These are phyloP conservation scores for Dryadula phaetusa DNA, from an alignment of 2,888 invertebrate genomes.

Conservation along the genomic window DNA sequence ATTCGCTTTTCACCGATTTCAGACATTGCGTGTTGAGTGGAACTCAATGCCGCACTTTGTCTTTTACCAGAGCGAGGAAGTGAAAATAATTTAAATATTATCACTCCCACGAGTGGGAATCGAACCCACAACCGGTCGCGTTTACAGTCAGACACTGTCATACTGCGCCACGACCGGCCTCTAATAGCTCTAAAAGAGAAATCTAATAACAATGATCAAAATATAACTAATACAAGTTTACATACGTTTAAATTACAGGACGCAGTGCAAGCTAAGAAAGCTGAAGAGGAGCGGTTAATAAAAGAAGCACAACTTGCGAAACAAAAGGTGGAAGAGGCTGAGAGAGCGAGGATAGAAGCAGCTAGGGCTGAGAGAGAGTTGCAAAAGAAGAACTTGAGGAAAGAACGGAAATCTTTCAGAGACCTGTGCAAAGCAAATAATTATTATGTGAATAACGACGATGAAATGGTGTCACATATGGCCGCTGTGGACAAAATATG, in stretches of 20 bases:
- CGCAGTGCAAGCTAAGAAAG: constrained; percentile 91
- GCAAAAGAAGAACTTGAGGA: constrained; percentile 93
- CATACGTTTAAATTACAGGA: constrained; percentile 85
- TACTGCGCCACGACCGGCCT: no score
- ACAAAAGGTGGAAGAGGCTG: constrained; percentile 91
- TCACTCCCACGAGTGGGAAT: no score
- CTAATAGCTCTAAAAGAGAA: no score
- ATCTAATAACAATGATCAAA: no score
- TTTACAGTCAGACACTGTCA: no score
- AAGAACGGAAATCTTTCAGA: constrained; percentile 92
- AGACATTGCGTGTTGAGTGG: no score
- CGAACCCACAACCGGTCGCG: no score
- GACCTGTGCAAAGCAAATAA: constrained; percentile 92
- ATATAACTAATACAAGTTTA: neutral
- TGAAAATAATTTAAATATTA: no score
- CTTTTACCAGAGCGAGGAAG: no score
- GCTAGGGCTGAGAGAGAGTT: constrained; percentile 94
- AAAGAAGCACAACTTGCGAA: constrained; percentile 90
- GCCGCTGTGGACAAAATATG: constrained; percentile 96
- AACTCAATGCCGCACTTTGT: no score
- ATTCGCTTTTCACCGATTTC: no score
- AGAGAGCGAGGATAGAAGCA: constrained; percentile 91
- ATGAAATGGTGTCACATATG: constrained; percentile 92
- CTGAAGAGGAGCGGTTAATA: constrained; percentile 91
- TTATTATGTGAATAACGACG: constrained; percentile 89